These are phyloP conservation scores for Amblyjoppa proteus DNA, from an alignment of 2,888 invertebrate genomes.

Conservation along the genomic window DNA sequence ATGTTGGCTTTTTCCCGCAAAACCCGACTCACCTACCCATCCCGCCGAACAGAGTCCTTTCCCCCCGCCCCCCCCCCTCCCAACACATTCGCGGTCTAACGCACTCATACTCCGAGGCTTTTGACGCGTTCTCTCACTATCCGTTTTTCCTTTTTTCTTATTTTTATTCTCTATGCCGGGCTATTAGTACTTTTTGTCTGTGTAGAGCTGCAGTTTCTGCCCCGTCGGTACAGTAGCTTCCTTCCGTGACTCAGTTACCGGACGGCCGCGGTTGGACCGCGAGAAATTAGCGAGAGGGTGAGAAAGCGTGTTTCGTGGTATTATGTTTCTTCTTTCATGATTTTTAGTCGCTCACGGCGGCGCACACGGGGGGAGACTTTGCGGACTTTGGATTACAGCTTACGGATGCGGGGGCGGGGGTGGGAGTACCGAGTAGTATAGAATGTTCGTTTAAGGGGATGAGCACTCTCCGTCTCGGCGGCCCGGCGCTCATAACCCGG, in stretches of 20 bases:
- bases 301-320: conserved; percentile 20
- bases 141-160: background rate
- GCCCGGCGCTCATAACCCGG: conserved; percentile 43
- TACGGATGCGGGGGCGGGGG: background rate
- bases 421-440: background rate
- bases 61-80: background rate
- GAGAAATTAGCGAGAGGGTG: conserved; percentile 7
- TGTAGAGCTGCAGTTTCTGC: background rate
- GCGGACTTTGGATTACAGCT: conserved; percentile 9
- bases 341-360: background rate
- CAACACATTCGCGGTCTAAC: conserved; percentile 9
- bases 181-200: conserved; percentile 38
- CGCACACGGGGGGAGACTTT: background rate
- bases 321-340: conserved; percentile 18
- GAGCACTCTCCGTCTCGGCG: conserved; percentile 19
- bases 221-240: conserved; percentile 3
- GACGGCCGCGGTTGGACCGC: background rate
- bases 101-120: conserved; percentile 41
- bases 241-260: conserved; percentile 33
- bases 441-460: conserved; percentile 45
- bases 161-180: background rate
- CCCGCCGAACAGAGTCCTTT: conserved; percentile 25
- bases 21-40: conserved; percentile 43
- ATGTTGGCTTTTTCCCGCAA: conserved; percentile 78
- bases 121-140: conserved; percentile 39